phyloP scores from a whole-genome alignment of 2,113 vertebrate genomes.

The Thunnus maccoyii region DNA sequence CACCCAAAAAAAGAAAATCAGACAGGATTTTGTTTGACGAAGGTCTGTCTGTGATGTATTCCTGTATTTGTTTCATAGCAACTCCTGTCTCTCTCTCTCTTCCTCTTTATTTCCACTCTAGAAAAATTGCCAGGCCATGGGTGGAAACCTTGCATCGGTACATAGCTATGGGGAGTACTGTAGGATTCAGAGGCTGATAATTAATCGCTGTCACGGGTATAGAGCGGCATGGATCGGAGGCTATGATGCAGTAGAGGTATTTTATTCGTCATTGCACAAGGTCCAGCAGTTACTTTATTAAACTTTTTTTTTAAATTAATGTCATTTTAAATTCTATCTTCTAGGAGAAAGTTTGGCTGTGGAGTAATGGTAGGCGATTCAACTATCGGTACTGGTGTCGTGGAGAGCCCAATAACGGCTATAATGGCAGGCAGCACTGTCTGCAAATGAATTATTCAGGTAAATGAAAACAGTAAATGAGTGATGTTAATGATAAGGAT shows the following conservation, averaged over 20 bases:
- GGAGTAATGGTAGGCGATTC: neutral
- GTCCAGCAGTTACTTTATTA: neutral
- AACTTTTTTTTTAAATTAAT: neutral
- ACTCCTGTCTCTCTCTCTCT: neutral
- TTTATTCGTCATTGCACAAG: neutral
- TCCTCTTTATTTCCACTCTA: neutral
- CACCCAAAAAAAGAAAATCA: too few species aligned
- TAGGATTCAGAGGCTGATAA: fast-evolving
- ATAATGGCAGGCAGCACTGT: neutral
- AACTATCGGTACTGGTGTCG: neutral
- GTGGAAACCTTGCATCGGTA: constrained; percentile 13
- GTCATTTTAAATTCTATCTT: neutral
- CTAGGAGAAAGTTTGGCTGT: neutral
- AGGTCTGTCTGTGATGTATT: too few species aligned
- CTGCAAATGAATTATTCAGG: constrained; percentile 9
- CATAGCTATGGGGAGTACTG: neutral
- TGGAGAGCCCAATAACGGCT: too few species aligned
- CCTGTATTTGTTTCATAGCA: too few species aligned
- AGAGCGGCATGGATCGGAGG: neutral
- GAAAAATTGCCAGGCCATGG: neutral
- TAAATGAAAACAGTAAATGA: neutral
- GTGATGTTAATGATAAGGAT: too few species aligned
- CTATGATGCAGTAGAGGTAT: neutral
- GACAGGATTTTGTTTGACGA: too few species aligned
- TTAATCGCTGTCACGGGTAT: fast-evolving